Percentiles rank a stretch among this genome's conserved stretches.
Conservation (phyloP, 2,888 invertebrate species). For the Spilosoma lubricipeda region DNA sequence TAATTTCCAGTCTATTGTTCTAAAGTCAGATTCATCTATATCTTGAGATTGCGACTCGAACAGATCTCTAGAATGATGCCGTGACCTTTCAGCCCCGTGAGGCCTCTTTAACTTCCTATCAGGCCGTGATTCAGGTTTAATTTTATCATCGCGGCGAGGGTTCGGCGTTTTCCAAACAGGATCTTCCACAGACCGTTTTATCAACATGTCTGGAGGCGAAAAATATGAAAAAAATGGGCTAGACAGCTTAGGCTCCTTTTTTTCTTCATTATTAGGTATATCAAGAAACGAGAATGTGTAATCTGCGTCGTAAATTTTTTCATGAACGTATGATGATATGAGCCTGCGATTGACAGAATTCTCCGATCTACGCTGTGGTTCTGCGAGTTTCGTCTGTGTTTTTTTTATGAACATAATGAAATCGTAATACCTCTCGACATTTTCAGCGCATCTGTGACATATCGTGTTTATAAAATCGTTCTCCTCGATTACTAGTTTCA, state of each 20-base stretch:
- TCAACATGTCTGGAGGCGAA: constrained; percentile 63
- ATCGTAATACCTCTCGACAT: constrained; percentile 74
- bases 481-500: constrained; percentile 73
- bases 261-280: constrained; percentile 60
- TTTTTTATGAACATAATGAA: constrained; percentile 70
- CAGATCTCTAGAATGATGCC: constrained; percentile 73
- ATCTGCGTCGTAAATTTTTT: constrained; percentile 73
- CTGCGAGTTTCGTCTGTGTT: constrained; percentile 62
- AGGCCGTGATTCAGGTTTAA: constrained; percentile 49
- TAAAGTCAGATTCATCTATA: constrained; percentile 59
- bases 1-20: constrained; percentile 70
- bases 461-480: constrained; percentile 69
- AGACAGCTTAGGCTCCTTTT: constrained; percentile 67
- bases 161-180: constrained; percentile 69
- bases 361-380: constrained; percentile 53
- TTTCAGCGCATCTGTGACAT: constrained; percentile 76
- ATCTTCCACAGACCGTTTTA: constrained; percentile 57
- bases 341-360: constrained; percentile 59
- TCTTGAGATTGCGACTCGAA: constrained; percentile 79
- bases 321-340: constrained; percentile 70
- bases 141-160: constrained; percentile 43
- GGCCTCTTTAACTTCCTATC: constrained; percentile 50
- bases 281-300: constrained; percentile 77
- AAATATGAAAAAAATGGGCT: constrained; percentile 79
- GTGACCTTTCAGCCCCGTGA: constrained; percentile 53